These are phyloP conservation scores for Centruroides sculpturatus DNA, from an alignment of 1,140 invertebrate genomes.

Conservation along the genomic window DNA sequence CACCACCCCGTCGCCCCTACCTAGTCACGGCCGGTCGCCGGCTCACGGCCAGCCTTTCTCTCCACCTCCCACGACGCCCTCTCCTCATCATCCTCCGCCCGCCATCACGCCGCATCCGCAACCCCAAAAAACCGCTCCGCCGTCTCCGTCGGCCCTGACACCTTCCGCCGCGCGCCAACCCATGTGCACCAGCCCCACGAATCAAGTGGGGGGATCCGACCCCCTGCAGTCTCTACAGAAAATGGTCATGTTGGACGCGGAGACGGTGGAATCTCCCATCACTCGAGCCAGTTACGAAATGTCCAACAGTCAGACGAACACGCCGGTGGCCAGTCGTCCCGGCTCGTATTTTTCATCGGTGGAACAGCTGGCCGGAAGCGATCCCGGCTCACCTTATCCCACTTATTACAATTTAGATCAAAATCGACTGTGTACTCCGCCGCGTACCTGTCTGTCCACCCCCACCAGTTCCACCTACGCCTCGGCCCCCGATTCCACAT, in stretches of 20 bases:
- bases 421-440: conserved; percentile 18
- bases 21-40: conserved; percentile 14
- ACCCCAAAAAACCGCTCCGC: conserved; percentile 12
- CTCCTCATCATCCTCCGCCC: conserved; percentile 3
- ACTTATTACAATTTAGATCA: conserved; percentile 21
- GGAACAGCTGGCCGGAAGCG: conserved; percentile 9
- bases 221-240: conserved; percentile 24
- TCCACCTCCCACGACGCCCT: conserved; percentile 11
- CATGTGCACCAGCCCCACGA: conserved; percentile 2
- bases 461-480: conserved; percentile 14
- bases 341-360: conserved; percentile 15
- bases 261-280: conserved; percentile 11
- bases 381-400: conserved; percentile 17
- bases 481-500: conserved; percentile 14
- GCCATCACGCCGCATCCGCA: neutral
- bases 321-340: conserved; percentile 1
- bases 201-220: conserved; percentile 9
- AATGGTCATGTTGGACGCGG: conserved; percentile 22
- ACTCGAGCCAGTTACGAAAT: conserved; percentile 15
- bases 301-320: conserved; percentile 8
- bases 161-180: neutral
- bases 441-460: conserved; percentile 10
- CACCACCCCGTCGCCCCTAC: conserved; percentile 19
- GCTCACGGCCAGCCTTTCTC: conserved; percentile 16
- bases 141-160: conserved; percentile 7